Evolutionary conservation across 2,797 vertebrate genomes (phyloP).

Genomic region (Gymnopithys bicolor): DNA sequence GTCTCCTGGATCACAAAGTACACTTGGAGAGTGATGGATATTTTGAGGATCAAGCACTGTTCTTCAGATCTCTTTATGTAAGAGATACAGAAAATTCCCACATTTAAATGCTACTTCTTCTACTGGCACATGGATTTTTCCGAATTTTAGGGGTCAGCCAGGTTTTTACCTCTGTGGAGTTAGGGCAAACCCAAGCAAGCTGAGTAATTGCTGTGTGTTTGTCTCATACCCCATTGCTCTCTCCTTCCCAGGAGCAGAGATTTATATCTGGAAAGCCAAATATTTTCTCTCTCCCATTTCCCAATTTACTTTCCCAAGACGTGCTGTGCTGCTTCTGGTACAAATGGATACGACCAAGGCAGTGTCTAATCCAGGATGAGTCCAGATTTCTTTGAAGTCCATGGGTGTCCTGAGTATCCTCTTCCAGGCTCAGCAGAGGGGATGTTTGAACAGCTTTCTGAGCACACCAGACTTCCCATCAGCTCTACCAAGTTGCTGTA

Average conservation of each 20-base stretch:
- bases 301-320: neutral
- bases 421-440: neutral
- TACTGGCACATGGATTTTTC: neutral
- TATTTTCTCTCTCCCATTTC: neutral
- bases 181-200: neutral
- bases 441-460: conserved; percentile 29
- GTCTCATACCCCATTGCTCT: neutral
- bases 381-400: conserved; percentile 19
- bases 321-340: neutral
- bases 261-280: neutral
- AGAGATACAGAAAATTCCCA: neutral
- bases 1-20: conserved; percentile 12
- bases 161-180: neutral
- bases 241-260: neutral
- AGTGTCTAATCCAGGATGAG: neutral
- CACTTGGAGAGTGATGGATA: neutral
- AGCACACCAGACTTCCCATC: neutral
- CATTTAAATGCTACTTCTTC: neutral
- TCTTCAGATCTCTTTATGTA: neutral
- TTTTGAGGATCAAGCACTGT: conserved; percentile 2
- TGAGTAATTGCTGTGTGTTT: neutral
- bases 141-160: neutral
- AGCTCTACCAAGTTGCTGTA: neutral
- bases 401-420: conserved; percentile 14
- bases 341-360: neutral